Evolutionary conservation across 2,888 invertebrate species (phyloP).

Genomic region (Drosophila silvestris): DNA sequence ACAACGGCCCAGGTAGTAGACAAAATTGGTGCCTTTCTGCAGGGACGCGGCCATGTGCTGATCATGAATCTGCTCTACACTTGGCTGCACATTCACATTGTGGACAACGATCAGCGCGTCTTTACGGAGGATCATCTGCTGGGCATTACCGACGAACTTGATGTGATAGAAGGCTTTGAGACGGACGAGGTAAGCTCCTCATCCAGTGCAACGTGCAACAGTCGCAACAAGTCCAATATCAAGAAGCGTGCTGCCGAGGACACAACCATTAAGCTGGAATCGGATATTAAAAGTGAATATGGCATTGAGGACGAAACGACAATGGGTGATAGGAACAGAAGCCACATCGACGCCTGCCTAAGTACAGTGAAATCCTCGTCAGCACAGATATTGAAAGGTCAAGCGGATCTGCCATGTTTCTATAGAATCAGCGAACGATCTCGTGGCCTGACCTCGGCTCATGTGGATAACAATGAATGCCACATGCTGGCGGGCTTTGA

Average conservation of each 20-base stretch:
- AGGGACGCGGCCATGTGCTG: constrained; percentile 89
- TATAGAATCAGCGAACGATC: constrained; percentile 70
- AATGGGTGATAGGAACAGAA: constrained; percentile 25
- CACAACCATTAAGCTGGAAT: constrained; percentile 57
- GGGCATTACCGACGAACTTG: constrained; percentile 62
- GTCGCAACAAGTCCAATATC: constrained; percentile 40
- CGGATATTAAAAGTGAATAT: constrained; percentile 67
- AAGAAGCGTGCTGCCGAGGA: constrained; percentile 71
- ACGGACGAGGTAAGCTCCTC: constrained; percentile 28
- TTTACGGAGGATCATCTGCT: constrained; percentile 77
- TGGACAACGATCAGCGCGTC: constrained; percentile 83
- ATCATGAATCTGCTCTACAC: constrained; percentile 89
- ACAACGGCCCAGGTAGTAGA: constrained; percentile 89
- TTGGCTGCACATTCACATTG: constrained; percentile 88
- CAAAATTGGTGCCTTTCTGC: constrained; percentile 88
- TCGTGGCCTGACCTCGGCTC: constrained; percentile 77
- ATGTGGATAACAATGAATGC: constrained; percentile 82
- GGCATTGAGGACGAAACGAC: constrained; percentile 31
- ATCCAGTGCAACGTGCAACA: constrained; percentile 10
- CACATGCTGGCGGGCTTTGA: constrained; percentile 84
- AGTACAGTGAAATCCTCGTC: constrained; percentile 59
- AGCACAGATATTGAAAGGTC: constrained; percentile 67
- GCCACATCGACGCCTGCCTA: constrained; percentile 65
- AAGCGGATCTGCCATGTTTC: constrained; percentile 73
- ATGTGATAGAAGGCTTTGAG: constrained; percentile 51